phyloP scores from a whole-genome alignment of 2,113 vertebrate species.

The Electrona antarctica region DNA sequence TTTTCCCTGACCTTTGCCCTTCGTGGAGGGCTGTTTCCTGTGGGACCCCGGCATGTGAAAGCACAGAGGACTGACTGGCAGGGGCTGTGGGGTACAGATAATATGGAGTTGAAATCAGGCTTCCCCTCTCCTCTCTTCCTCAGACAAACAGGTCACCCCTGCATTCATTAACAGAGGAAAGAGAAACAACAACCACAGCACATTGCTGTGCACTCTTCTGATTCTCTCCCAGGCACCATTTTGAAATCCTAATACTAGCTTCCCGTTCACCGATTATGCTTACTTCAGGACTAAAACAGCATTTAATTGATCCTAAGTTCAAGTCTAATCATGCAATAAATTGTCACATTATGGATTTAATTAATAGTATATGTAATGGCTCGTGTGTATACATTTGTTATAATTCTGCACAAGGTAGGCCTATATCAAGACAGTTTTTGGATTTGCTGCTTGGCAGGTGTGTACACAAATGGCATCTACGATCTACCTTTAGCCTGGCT shows the following conservation, averaged over 20 bases:
- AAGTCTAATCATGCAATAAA: constrained; percentile 59
- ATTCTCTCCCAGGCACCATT: constrained; percentile 6
- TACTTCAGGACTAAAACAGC: constrained; percentile 55
- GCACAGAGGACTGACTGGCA: constrained; percentile 58
- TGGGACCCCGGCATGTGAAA: constrained; percentile 70
- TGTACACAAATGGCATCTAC: constrained; percentile 29
- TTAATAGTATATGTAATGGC: constrained; percentile 46
- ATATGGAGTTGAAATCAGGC: constrained; percentile 77
- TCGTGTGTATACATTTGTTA: constrained; percentile 8
- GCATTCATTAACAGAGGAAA: constrained; percentile 69
- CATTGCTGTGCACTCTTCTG: constrained; percentile 11
- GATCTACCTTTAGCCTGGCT: constrained; percentile 35
- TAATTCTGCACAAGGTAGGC: not conserved
- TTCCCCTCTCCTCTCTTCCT: constrained; percentile 75
- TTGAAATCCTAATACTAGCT: constrained; percentile 34
- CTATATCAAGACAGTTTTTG: not conserved
- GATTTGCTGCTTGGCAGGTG: constrained; percentile 47
- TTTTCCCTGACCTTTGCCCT: constrained; percentile 72
- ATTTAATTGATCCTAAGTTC: constrained; percentile 64
- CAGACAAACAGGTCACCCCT: constrained; percentile 71
- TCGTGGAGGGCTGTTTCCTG: constrained; percentile 73
- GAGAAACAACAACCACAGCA: constrained; percentile 53
- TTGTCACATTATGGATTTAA: constrained; percentile 53
- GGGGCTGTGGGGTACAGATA: constrained; percentile 72
- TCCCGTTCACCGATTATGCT: constrained; percentile 41